These are phyloP conservation scores for Steinernema hermaphroditum DNA, from an alignment of 2,888 invertebrate genomes.

Conservation along the genomic window DNA sequence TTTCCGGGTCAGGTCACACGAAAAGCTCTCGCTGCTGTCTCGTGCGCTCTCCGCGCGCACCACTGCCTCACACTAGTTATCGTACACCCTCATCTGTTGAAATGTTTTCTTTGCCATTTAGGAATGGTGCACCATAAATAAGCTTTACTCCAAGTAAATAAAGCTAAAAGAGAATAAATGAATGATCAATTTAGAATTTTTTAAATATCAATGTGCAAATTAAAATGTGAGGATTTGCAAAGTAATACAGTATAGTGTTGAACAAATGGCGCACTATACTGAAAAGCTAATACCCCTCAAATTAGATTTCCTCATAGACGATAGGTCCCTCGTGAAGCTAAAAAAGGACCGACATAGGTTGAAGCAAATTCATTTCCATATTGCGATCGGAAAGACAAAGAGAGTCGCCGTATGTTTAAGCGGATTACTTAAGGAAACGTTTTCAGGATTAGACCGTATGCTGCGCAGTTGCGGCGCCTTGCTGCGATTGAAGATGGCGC, in stretches of 20 bases:
- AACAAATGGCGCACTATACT: too few relatives aligned
- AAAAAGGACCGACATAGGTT: not conserved
- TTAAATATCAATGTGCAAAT: too few relatives aligned
- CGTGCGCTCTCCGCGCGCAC: not conserved
- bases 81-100: too few relatives aligned
- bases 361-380: conserved; percentile 18
- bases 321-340: not conserved
- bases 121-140: too few relatives aligned
- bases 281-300: too few relatives aligned
- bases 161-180: too few relatives aligned
- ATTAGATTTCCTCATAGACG: too few relatives aligned
- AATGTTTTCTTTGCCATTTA: too few relatives aligned
- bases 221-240: too few relatives aligned
- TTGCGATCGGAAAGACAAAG: conserved; percentile 25
- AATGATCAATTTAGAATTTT: too few relatives aligned
- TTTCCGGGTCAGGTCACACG: conserved; percentile 28
- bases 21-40: not conserved
- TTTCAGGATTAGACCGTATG: conserved; percentile 30
- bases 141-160: too few relatives aligned
- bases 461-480: conserved; percentile 21
- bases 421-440: conserved; percentile 31
- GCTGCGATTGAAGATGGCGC: not conserved
- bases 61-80: not conserved
- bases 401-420: conserved; percentile 29
- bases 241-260: too few relatives aligned